Evolutionary conservation across 2,797 vertebrate species (phyloP).

Genomic region (Siniperca obscura): DNA sequence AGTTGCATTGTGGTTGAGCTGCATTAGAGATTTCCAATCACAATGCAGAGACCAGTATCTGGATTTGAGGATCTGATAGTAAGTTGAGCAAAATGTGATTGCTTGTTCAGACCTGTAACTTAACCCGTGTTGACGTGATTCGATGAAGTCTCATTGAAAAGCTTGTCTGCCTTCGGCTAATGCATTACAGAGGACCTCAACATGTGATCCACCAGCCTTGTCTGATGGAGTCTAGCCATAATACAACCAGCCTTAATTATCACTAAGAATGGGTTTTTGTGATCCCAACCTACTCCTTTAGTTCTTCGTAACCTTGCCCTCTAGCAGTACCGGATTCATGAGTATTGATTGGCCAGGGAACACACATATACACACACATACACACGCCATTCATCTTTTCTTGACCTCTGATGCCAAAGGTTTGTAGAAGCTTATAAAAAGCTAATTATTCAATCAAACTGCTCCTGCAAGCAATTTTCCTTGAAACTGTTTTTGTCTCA

Average conservation of each 20-base stretch:
- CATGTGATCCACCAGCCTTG: slow-evolving; percentile 17
- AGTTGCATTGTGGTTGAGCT: neutral
- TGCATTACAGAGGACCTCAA: slow-evolving; percentile 12
- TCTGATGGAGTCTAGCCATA: slow-evolving; percentile 19
- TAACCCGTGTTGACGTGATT: slow-evolving; percentile 6
- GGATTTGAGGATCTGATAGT: neutral
- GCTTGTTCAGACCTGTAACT: slow-evolving; percentile 19
- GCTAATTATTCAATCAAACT: slow-evolving; percentile 75
- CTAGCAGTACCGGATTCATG: slow-evolving; percentile 57
- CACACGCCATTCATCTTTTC: slow-evolving; percentile 63
- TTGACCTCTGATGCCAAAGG: slow-evolving; percentile 77
- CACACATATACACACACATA: slow-evolving; percentile 10
- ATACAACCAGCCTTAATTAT: slow-evolving; percentile 55
- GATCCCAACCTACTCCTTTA: slow-evolving; percentile 25
- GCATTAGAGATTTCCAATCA: neutral
- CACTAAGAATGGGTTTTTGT: slow-evolving; percentile 15
- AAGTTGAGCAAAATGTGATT: slow-evolving; percentile 15
- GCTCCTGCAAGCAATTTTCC: slow-evolving; percentile 67
- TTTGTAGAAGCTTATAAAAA: slow-evolving; percentile 77
- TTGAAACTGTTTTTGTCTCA: slow-evolving; percentile 53
- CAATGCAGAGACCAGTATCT: neutral
- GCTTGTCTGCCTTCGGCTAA: slow-evolving; percentile 6
- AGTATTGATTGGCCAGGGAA: slow-evolving; percentile 72
- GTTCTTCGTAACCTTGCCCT: slow-evolving; percentile 57
- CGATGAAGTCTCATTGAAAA: slow-evolving; percentile 25